A percentile compares a stretch with the other conserved stretches of the same genome.
Evolutionary conservation across 2,113 vertebrate species (phyloP).

Genomic region (Cryptomyrus ogoouensis): DNA sequence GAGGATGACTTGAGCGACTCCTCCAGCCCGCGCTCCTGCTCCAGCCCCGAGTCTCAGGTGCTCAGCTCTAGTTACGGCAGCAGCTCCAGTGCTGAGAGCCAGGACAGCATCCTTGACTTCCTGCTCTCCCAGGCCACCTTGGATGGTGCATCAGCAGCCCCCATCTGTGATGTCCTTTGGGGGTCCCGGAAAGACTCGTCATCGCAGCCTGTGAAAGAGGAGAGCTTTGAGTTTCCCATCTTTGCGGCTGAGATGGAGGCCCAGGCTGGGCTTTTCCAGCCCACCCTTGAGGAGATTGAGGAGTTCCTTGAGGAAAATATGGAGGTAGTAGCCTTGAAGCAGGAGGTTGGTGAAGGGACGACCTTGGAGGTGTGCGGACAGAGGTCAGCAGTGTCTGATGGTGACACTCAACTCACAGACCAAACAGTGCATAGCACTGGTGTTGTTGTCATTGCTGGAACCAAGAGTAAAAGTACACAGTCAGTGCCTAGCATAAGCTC

Average conservation of each 20-base stretch:
- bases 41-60: constrained; percentile 68
- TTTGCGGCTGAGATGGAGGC: constrained; percentile 77
- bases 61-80: constrained; percentile 75
- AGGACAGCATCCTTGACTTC: constrained; percentile 86
- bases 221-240: constrained; percentile 76
- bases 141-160: constrained; percentile 41
- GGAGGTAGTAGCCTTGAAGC: constrained; percentile 65
- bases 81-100: constrained; percentile 65
- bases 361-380: constrained; percentile 38
- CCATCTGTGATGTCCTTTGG: constrained; percentile 69
- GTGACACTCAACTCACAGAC: constrained; percentile 55
- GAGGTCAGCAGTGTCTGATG: constrained; percentile 38
- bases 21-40: constrained; percentile 81
- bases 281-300: constrained; percentile 95
- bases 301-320: constrained; percentile 98
- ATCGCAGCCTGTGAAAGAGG: constrained; percentile 68
- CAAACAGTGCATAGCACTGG: constrained; percentile 61
- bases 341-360: constrained; percentile 41
- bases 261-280: constrained; percentile 79
- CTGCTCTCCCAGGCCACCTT: constrained; percentile 80
- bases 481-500: constrained; percentile 32
- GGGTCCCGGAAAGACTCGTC: constrained; percentile 64
- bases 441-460: constrained; percentile 32
- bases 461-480: constrained; percentile 53
- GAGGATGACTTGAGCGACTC: constrained; percentile 89